Conservation (phyloP, 1,140 invertebrate species). For the Trichonephila clavipes region DNA sequence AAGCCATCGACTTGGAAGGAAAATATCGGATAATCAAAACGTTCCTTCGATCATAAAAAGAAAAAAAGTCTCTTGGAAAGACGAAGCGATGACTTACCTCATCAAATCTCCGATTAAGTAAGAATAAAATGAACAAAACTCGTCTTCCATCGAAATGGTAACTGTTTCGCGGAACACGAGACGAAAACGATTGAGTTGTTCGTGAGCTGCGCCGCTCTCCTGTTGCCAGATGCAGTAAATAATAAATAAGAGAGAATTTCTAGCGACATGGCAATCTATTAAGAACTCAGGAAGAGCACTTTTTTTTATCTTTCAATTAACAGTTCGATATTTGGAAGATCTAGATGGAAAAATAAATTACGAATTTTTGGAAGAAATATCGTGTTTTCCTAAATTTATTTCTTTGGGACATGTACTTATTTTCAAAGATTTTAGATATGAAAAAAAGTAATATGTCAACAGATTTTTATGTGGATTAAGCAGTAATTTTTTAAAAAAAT, state of each 20-base stretch:
- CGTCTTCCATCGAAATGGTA: too few relatives aligned
- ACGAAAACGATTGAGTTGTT: background rate
- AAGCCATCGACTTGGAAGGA: too few relatives aligned
- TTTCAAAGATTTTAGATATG: too few relatives aligned
- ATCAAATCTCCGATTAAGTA: slow-evolving; percentile 13
- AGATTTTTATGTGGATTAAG: too few relatives aligned
- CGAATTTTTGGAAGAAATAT: too few relatives aligned
- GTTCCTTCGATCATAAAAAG: background rate
- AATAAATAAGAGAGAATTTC: background rate
- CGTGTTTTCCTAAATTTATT: too few relatives aligned
- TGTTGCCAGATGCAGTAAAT: background rate
- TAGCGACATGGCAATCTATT: background rate
- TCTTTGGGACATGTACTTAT: too few relatives aligned
- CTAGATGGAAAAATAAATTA: too few relatives aligned
- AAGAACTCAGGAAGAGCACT: background rate
- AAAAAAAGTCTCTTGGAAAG: background rate
- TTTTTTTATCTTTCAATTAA: too few relatives aligned
- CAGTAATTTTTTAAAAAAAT: too few relatives aligned
- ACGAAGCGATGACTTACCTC: background rate
- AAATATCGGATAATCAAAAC: background rate
- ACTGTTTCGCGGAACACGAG: background rate
- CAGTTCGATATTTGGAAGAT: too few relatives aligned
- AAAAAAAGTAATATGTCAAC: too few relatives aligned
- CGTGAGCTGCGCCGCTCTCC: background rate
- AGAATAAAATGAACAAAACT: background rate